phyloP scores from a whole-genome alignment of 2,888 invertebrate genomes.

The Agapostemon virescens region DNA sequence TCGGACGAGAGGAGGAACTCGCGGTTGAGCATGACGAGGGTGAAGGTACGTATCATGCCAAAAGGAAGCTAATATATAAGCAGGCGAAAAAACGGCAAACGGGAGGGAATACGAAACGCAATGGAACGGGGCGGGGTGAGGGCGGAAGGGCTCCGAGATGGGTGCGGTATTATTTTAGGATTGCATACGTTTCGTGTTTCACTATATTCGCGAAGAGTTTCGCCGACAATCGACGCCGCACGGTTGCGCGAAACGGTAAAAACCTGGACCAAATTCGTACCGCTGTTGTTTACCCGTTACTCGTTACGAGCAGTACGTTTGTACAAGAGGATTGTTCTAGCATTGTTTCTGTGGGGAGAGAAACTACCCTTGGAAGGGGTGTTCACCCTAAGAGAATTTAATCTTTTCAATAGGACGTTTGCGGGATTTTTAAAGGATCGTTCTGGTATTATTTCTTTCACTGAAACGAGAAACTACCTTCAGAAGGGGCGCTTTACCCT shows the following conservation, averaged over 20 bases:
- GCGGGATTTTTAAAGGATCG: background rate
- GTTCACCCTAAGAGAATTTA: background rate
- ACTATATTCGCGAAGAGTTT: constrained; percentile 61
- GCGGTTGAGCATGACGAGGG: constrained; percentile 68
- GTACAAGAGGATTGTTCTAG: background rate
- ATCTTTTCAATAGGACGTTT: background rate
- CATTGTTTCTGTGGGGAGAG: background rate
- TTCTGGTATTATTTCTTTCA: background rate
- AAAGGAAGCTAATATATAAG: constrained; percentile 40
- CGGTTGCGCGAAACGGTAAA: background rate
- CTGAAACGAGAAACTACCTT: background rate
- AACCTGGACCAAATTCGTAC: background rate
- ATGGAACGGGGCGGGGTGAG: constrained; percentile 1
- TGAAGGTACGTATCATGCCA: constrained; percentile 62
- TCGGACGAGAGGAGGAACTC: constrained; percentile 59
- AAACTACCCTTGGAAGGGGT: background rate
- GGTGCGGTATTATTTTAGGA: constrained; percentile 73
- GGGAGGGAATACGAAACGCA: constrained; percentile 32
- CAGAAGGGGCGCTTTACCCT: background rate
- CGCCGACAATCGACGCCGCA: constrained; percentile 36
- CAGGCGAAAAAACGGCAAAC: constrained; percentile 28
- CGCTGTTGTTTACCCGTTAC: background rate
- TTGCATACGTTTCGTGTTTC: constrained; percentile 74
- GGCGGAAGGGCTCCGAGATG: constrained; percentile 33
- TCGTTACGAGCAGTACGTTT: background rate